phyloP scores from a whole-genome alignment of 2,797 vertebrate species.

The Phyllotis vaccarum region DNA sequence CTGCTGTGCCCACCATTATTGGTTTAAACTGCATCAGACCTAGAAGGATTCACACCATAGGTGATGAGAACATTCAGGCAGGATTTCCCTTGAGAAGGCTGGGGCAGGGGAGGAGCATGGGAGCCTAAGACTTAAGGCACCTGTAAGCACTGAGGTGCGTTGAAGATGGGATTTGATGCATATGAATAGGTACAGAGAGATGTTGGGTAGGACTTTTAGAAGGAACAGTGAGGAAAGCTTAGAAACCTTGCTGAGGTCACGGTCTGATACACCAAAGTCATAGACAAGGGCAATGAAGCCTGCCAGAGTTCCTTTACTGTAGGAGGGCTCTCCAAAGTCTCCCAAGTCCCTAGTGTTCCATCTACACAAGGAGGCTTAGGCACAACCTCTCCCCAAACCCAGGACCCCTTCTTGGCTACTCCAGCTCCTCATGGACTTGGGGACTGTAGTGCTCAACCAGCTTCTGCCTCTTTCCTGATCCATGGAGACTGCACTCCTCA shows the following conservation, averaged over 20 bases:
- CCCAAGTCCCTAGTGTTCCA: not conserved
- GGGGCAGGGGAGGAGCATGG: not conserved
- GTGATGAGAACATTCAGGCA: not conserved
- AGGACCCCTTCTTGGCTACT: not conserved
- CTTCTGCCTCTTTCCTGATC: not conserved
- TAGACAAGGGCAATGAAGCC: not conserved
- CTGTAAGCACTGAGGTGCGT: not conserved
- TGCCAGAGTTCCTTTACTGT: not conserved
- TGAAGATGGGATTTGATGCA: not conserved
- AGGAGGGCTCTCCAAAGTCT: not conserved
- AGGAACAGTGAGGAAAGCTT: not conserved
- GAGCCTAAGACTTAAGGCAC: not conserved
- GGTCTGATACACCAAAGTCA: not conserved
- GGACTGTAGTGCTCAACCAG: rapidly evolving
- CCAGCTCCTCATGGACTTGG: not conserved
- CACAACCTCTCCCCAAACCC: not conserved
- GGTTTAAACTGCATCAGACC: not conserved
- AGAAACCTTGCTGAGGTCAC: not conserved
- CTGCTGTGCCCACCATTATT: not conserved
- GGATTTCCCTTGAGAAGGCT: not conserved
- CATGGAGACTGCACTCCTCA: rapidly evolving
- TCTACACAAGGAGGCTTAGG: not conserved
- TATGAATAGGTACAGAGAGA: not conserved
- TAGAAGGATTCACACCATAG: not conserved
- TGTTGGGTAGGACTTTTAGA: not conserved